These are phyloP conservation scores for Ctenodactylus gundi DNA, from an alignment of 2,113 vertebrate genomes.

Conservation along the genomic window DNA sequence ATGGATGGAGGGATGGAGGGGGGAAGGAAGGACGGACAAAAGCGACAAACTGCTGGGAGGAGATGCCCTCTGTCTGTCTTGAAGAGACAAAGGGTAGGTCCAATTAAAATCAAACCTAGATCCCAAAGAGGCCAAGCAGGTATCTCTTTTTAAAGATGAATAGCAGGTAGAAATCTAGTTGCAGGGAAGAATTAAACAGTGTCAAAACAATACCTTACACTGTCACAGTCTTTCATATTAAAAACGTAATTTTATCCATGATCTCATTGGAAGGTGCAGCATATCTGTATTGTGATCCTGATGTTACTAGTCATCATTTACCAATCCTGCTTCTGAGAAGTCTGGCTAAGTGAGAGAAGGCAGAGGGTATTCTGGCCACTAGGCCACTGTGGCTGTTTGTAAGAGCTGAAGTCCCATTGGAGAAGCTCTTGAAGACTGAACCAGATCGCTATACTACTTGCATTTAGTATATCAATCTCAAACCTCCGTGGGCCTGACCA, in stretches of 20 bases:
- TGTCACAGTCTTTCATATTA: not conserved
- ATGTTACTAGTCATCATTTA: not conserved
- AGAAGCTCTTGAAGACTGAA: not conserved
- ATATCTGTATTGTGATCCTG: not conserved
- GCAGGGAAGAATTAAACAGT: too few relatives aligned
- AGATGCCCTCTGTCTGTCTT: not conserved
- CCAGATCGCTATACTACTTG: not conserved
- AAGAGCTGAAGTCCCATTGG: not conserved
- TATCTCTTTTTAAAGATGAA: not conserved
- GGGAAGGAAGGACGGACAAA: too few relatives aligned
- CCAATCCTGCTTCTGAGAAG: not conserved
- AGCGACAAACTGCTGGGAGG: not conserved
- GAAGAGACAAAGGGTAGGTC: not conserved
- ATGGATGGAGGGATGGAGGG: too few relatives aligned
- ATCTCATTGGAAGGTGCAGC: not conserved
- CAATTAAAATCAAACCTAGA: not conserved
- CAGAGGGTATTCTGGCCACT: not conserved
- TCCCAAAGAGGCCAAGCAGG: not conserved
- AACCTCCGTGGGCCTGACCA: not conserved
- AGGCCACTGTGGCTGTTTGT: not conserved
- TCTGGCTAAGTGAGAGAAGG: not conserved
- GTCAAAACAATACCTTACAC: not conserved
- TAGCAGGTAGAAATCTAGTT: not conserved
- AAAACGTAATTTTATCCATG: not conserved
- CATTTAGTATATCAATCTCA: not conserved